Evolutionary conservation across 2,113 vertebrate genomes (phyloP).

Genomic region (Mellivora capensis): DNA sequence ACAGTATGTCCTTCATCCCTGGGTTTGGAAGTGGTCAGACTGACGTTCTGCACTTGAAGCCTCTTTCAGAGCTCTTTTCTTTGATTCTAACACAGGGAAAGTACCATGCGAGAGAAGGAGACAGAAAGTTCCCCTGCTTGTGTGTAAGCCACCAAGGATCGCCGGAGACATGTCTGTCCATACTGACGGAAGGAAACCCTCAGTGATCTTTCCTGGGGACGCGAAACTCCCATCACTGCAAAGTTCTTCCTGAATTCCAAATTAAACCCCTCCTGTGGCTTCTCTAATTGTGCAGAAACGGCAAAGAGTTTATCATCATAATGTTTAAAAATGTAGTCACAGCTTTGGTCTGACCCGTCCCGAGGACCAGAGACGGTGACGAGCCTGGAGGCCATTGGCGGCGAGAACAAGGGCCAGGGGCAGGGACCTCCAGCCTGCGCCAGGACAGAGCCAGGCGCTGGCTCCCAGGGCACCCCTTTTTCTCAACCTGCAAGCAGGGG

Average conservation of each 20-base stretch:
- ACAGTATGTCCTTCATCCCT: too few species aligned
- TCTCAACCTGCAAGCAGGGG: fast-evolving
- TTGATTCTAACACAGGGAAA: not conserved
- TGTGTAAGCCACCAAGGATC: not conserved
- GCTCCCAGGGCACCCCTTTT: not conserved
- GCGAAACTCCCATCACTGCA: not conserved
- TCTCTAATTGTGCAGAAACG: not conserved
- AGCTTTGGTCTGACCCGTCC: not conserved
- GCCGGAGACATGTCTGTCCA: not conserved
- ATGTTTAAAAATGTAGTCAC: not conserved
- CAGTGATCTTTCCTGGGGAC: not conserved
- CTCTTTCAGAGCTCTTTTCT: not conserved
- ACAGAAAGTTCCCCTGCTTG: not conserved
- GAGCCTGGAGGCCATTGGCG: not conserved
- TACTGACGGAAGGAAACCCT: not conserved
- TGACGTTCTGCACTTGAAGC: not conserved
- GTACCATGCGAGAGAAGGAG: not conserved
- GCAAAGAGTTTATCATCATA: not conserved
- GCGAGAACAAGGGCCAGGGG: not conserved
- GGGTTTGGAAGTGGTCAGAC: not conserved
- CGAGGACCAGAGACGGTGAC: not conserved
- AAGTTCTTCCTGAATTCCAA: not conserved
- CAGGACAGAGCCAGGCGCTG: not conserved
- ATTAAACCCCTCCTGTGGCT: not conserved
- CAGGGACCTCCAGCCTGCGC: too few species aligned